These are phyloP conservation scores for Sinopyrophorus schimmeli DNA, from an alignment of 2,888 invertebrate genomes.

Conservation along the genomic window DNA sequence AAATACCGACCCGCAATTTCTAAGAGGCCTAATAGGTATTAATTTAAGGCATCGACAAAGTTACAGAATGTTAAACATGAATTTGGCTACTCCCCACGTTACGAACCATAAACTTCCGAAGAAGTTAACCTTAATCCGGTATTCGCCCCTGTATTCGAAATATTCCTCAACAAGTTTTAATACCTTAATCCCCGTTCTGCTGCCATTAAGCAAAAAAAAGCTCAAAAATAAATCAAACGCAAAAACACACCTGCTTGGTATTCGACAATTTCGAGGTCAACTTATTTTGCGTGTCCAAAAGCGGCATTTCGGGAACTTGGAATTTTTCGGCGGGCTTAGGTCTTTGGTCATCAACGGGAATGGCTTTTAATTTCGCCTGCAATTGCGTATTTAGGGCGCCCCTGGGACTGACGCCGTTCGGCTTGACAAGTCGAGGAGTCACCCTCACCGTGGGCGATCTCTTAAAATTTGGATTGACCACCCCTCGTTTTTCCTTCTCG, in stretches of 20 bases:
- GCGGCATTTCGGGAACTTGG: constrained; percentile 50
- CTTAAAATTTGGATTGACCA: constrained; percentile 42
- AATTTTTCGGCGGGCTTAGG: constrained; percentile 16
- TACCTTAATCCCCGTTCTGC: too few species aligned
- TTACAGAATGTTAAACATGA: too few species aligned
- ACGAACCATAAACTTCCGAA: too few species aligned
- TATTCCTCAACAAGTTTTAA: too few species aligned
- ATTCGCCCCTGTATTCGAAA: too few species aligned
- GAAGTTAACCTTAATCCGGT: too few species aligned
- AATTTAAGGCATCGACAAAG: too few species aligned
- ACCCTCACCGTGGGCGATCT: constrained; percentile 60
- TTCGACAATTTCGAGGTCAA: constrained; percentile 35
- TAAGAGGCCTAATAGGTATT: too few species aligned
- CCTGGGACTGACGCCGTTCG: constrained; percentile 48
- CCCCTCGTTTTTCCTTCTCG: not conserved
- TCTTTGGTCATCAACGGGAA: constrained; percentile 24
- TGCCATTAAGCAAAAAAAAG: not conserved
- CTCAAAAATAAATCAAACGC: constrained; percentile 19
- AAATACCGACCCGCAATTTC: too few species aligned
- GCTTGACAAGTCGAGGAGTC: constrained; percentile 60
- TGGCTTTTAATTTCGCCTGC: constrained; percentile 48
- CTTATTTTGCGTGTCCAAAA: constrained; percentile 46
- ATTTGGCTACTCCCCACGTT: too few species aligned
- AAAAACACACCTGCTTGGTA: constrained; percentile 51
- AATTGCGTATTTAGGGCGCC: constrained; percentile 50